These are phyloP conservation scores for Etheostoma cragini DNA, from an alignment of 2,113 vertebrate species.

Conservation along the genomic window DNA sequence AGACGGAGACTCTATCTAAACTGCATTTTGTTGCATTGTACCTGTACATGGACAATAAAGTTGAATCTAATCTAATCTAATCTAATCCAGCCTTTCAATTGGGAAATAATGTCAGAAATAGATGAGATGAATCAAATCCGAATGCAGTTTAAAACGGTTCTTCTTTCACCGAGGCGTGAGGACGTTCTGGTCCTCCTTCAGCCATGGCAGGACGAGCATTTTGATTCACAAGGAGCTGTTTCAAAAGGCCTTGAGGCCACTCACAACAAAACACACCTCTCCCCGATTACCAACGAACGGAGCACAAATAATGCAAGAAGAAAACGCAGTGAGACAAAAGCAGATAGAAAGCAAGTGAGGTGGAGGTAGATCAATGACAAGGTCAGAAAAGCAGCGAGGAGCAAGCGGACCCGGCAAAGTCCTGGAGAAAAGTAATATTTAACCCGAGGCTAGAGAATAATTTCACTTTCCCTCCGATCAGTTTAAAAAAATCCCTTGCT, in stretches of 20 bases:
- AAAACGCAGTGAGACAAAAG: constrained; percentile 42
- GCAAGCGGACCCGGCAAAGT: constrained; percentile 71
- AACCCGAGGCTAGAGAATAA: constrained; percentile 88
- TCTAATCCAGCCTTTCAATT: no score
- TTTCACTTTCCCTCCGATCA: constrained; percentile 87
- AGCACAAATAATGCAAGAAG: constrained; percentile 62
- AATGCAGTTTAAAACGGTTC: no score
- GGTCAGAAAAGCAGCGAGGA: constrained; percentile 76
- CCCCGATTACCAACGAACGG: constrained; percentile 56
- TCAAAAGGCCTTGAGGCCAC: constrained; percentile 57
- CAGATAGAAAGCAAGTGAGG: constrained; percentile 46
- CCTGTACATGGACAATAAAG: no score
- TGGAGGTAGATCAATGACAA: constrained; percentile 83
- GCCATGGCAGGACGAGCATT: constrained; percentile 17
- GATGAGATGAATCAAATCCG: neutral
- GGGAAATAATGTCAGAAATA: no score
- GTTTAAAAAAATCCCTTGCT: constrained; percentile 88
- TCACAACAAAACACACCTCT: constrained; percentile 47
- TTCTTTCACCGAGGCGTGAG: neutral
- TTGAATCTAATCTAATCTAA: no score
- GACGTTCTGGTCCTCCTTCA: neutral
- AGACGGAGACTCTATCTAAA: no score
- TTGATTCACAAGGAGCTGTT: constrained; percentile 38
- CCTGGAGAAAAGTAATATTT: constrained; percentile 86
- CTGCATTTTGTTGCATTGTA: no score